These are phyloP conservation scores for Microcebus ravelobensis DNA, from an alignment of 2,113 vertebrate species.

Conservation along the genomic window DNA sequence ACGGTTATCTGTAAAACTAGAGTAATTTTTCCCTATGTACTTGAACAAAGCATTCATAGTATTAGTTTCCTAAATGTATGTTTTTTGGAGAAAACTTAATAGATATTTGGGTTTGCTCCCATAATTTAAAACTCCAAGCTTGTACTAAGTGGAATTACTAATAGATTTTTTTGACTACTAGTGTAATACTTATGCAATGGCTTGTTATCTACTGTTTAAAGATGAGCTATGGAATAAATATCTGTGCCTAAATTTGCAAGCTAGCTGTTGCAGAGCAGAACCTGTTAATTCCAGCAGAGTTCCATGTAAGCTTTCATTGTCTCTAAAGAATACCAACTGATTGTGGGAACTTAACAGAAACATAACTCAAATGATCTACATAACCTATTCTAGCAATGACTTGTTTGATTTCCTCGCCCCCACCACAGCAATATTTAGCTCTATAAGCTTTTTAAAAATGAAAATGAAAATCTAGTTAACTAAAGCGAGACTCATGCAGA, in stretches of 20 bases:
- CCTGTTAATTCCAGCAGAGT: conserved; percentile 58
- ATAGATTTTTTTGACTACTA: background rate
- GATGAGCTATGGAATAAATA: conserved; percentile 60
- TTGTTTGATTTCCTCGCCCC: background rate
- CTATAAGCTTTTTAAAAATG: conserved; percentile 50
- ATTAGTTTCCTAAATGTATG: background rate
- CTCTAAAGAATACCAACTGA: conserved; percentile 56
- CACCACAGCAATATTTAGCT: background rate
- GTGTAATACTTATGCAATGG: background rate
- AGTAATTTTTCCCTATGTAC: background rate
- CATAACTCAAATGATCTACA: conserved; percentile 24
- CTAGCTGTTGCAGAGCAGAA: conserved; percentile 37
- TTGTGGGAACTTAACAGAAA: conserved; percentile 40
- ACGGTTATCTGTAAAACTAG: background rate
- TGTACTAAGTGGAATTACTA: conserved; percentile 8
- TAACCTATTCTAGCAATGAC: background rate
- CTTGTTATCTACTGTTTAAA: conserved; percentile 43
- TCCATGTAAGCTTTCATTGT: conserved; percentile 47
- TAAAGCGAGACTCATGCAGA: conserved; percentile 36
- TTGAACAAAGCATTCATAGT: conserved; percentile 15
- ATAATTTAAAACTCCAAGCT: conserved; percentile 46
- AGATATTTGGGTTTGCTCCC: background rate
- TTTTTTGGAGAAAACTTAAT: background rate
- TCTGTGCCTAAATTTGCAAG: conserved; percentile 44
- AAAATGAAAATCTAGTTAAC: conserved; percentile 54